phyloP scores from a whole-genome alignment of 2,888 invertebrate genomes.

The Caenorhabditis sinica region DNA sequence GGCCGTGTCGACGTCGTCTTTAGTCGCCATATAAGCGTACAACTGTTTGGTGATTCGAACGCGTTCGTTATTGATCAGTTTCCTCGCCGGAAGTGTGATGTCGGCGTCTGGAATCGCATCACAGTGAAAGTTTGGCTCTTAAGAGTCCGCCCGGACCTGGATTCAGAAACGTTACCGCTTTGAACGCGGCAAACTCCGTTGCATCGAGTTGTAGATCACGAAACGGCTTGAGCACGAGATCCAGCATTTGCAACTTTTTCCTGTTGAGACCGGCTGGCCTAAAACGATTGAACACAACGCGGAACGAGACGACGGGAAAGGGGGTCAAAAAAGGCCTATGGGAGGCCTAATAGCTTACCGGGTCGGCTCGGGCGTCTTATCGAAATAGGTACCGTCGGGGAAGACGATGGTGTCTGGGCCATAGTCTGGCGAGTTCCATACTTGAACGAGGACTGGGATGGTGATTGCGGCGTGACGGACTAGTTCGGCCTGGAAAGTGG shows the following conservation, averaged over 20 bases:
- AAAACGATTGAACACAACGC: slow-evolving; percentile 70
- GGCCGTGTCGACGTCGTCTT: slow-evolving; percentile 77
- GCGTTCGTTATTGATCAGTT: slow-evolving; percentile 74
- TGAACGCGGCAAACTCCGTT: slow-evolving; percentile 82
- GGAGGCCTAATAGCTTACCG: slow-evolving; percentile 67
- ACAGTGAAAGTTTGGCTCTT: slow-evolving; percentile 59
- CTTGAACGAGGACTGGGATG: slow-evolving; percentile 81
- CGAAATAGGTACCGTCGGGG: slow-evolving; percentile 82
- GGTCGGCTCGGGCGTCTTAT: slow-evolving; percentile 78
- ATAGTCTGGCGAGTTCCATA: slow-evolving; percentile 80
- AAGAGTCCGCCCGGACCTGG: slow-evolving; percentile 74
- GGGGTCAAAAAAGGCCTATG: slow-evolving; percentile 15
- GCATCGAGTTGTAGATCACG: slow-evolving; percentile 80
- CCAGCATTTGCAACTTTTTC: slow-evolving; percentile 81
- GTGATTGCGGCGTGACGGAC: slow-evolving; percentile 82
- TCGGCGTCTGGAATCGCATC: slow-evolving; percentile 80
- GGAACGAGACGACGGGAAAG: slow-evolving; percentile 30
- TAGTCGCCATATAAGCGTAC: slow-evolving; percentile 80
- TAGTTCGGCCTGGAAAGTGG: slow-evolving; percentile 75
- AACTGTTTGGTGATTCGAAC: slow-evolving; percentile 80
- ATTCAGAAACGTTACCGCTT: slow-evolving; percentile 83
- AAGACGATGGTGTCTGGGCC: slow-evolving; percentile 82
- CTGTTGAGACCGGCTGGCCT: slow-evolving; percentile 76
- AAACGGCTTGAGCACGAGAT: slow-evolving; percentile 81
- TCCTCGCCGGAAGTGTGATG: slow-evolving; percentile 71